A percentile compares a stretch with the other conserved stretches of the same genome.
Evolutionary conservation across 2,113 vertebrate genomes (phyloP).

Genomic region (Mirounga angustirostris): DNA sequence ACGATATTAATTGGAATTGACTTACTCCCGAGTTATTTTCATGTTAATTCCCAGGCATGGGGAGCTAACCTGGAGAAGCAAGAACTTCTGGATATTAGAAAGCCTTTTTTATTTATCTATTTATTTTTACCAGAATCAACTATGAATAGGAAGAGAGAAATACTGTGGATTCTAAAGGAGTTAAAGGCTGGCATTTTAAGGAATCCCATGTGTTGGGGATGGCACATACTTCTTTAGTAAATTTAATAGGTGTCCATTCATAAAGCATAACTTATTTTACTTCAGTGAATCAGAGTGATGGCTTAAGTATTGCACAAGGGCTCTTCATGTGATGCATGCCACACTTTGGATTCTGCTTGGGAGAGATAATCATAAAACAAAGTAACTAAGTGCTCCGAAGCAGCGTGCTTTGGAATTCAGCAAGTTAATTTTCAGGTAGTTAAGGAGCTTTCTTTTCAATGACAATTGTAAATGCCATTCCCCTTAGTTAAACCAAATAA

Average conservation of each 20-base stretch:
- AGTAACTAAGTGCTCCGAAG: slow-evolving; percentile 64
- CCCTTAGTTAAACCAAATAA: slow-evolving; percentile 35
- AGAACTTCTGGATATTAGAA: background rate
- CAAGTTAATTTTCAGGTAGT: slow-evolving; percentile 54
- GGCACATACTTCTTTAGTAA: background rate
- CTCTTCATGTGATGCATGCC: slow-evolving; percentile 40
- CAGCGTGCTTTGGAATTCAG: slow-evolving; percentile 36
- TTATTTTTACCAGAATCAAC: background rate
- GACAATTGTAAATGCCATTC: background rate
- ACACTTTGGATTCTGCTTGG: slow-evolving; percentile 44
- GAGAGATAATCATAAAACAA: slow-evolving; percentile 73
- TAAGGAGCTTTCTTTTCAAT: background rate
- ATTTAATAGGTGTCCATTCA: slow-evolving; percentile 54
- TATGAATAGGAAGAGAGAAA: background rate
- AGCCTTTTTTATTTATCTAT: too few relatives aligned
- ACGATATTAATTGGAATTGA: background rate
- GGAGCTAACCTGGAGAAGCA: background rate
- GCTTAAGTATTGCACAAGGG: slow-evolving; percentile 59
- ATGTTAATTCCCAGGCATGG: background rate
- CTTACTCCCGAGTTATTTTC: slow-evolving; percentile 36
- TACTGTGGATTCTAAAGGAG: background rate
- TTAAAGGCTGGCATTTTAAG: background rate
- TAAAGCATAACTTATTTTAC: slow-evolving; percentile 40
- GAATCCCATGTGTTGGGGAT: background rate
- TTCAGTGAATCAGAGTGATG: slow-evolving; percentile 62